Conservation (phyloP, 1,140 invertebrate genomes). For the Lepidostoma basale region DNA sequence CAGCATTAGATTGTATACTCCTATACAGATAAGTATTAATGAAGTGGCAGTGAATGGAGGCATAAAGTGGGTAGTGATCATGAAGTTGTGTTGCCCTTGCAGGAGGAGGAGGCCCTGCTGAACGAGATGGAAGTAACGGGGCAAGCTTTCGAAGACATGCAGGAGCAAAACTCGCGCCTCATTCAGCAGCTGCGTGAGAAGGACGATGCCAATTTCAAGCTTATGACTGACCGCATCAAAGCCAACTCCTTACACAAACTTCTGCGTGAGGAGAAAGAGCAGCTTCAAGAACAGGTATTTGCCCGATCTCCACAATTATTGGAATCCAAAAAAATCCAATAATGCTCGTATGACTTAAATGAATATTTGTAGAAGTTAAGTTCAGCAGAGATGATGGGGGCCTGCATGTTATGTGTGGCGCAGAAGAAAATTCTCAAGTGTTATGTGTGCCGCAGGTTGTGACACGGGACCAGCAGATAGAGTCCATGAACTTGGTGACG, state of each 20-base stretch:
- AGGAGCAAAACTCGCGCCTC: constrained; percentile 95
- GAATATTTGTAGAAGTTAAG: no score
- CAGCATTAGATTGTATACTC: no score
- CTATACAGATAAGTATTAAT: no score
- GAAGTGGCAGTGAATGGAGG: no score
- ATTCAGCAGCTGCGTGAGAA: constrained; percentile 97
- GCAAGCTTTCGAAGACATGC: constrained; percentile 99
- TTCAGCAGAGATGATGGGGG: no score
- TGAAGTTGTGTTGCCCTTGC: no score
- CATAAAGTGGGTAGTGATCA: no score
- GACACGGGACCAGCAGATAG: constrained; percentile 90
- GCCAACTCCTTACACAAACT: constrained; percentile 96
- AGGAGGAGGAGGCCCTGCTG: constrained; percentile 95
- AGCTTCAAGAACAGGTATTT: constrained; percentile 83
- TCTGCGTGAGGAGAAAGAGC: constrained; percentile 91
- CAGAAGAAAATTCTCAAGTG: neutral
- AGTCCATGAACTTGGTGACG: constrained; percentile 94
- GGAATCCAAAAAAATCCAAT: no score
- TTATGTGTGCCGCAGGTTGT: constrained; percentile 59
- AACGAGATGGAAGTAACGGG: constrained; percentile 99
- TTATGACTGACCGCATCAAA: constrained; percentile 98
- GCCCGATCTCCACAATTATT: no score
- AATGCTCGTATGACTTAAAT: no score
- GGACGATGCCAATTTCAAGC: constrained; percentile 98
- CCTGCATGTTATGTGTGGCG: neutral